Conservation (phyloP, 2,113 vertebrate species). For the Scophthalmus maximus region DNA sequence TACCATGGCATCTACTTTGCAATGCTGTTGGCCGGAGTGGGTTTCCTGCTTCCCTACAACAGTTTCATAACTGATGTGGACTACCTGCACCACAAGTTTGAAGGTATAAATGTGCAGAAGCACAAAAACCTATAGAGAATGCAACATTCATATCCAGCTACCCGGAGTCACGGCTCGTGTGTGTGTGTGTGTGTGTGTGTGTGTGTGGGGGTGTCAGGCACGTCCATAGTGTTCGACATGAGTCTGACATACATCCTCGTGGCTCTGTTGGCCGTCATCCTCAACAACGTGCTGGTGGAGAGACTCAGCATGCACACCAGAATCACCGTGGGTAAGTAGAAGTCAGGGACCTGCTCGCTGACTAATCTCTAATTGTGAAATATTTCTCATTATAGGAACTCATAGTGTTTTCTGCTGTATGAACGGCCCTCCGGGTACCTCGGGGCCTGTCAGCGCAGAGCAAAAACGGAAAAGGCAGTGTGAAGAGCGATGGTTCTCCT, state of each 20-base stretch:
- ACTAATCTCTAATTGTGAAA: neutral
- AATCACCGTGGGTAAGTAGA: conserved; percentile 90
- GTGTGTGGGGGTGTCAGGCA: conserved; percentile 89
- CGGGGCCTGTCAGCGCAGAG: conserved; percentile 3
- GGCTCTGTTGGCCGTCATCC: conserved; percentile 91
- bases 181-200: conserved; percentile 1
- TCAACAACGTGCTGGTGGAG: conserved; percentile 96
- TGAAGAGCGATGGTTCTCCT: neutral
- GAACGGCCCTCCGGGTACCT: conserved; percentile 7
- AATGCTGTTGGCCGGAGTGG: conserved; percentile 96
- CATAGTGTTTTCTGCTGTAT: neutral
- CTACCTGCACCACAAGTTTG: conserved; percentile 95
- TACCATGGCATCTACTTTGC: conserved; percentile 98
- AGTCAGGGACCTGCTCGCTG: neutral
- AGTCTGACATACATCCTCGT: conserved; percentile 97
- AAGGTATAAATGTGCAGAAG: conserved; percentile 81
- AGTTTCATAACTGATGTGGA: conserved; percentile 98
- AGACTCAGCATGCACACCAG: conserved; percentile 93
- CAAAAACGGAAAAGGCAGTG: neutral
- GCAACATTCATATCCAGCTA: neutral
- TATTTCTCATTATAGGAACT: neutral
- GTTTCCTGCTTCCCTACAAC: conserved; percentile 98
- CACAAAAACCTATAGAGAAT: neutral
- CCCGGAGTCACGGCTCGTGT: neutral
- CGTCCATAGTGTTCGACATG: conserved; percentile 98